Percentiles rank a stretch among this genome's conserved stretches.
Conservation (phyloP, 2,113 vertebrate genomes). For the Pelecanus crispus region DNA sequence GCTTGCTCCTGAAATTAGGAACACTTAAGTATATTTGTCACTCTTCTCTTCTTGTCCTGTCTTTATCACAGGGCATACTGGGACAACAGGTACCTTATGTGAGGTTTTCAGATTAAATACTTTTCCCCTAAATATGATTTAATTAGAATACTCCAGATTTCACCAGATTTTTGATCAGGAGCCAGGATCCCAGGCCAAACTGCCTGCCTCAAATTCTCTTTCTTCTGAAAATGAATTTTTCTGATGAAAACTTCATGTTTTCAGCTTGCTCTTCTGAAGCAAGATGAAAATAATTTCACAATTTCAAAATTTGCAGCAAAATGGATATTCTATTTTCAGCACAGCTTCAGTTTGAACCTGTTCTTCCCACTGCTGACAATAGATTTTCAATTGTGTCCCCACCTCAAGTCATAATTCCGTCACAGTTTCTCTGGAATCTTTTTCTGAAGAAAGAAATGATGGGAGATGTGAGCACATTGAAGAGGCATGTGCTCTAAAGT, state of each 20-base stretch:
- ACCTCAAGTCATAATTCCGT: not conserved
- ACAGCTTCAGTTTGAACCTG: not conserved
- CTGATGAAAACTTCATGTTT: not conserved
- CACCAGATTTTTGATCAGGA: not conserved
- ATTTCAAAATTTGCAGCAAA: not conserved
- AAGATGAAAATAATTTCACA: not conserved
- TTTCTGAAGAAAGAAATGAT: not conserved
- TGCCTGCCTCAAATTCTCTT: not conserved
- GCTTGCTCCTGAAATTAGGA: not conserved
- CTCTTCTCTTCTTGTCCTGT: not conserved
- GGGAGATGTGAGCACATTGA: not conserved
- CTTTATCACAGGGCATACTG: not conserved
- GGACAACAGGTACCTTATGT: not conserved
- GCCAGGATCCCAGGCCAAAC: not conserved
- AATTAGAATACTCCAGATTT: not conserved
- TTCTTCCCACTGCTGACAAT: not conserved
- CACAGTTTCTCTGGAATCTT: not conserved
- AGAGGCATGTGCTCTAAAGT: not conserved
- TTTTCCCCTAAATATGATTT: not conserved
- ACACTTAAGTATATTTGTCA: not conserved
- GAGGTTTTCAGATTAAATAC: not conserved
- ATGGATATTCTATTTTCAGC: not conserved
- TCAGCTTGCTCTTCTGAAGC: not conserved
- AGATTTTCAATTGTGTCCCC: not conserved
- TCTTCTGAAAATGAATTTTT: not conserved